Evolutionary conservation across 2,888 invertebrate species (phyloP).

Genomic region (Noctua janthina): DNA sequence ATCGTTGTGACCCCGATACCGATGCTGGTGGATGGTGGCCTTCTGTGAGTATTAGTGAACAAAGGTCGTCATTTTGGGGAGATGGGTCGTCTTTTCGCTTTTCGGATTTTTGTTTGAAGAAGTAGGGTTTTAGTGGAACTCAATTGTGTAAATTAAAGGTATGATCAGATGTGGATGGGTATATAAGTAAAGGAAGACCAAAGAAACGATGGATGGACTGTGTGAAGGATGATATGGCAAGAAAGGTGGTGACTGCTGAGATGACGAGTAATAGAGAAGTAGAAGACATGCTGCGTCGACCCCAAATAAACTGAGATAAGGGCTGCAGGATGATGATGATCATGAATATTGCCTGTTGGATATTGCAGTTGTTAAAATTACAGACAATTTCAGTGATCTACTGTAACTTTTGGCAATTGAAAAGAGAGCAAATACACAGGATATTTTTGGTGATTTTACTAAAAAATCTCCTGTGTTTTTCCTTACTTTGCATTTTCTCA

Average conservation of each 20-base stretch:
- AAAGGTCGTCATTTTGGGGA: constrained; percentile 8
- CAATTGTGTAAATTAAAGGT: background rate
- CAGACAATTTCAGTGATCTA: background rate
- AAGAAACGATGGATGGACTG: no score
- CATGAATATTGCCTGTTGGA: background rate
- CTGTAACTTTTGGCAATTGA: background rate
- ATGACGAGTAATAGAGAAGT: no score
- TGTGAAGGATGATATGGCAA: no score
- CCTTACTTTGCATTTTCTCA: no score
- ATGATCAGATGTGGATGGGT: no score
- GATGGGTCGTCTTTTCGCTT: background rate
- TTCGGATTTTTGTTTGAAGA: background rate
- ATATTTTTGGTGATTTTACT: background rate
- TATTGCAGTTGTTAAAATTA: background rate
- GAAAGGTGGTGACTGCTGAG: no score
- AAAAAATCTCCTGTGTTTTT: background rate
- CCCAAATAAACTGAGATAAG: no score
- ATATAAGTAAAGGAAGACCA: no score
- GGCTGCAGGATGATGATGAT: no score
- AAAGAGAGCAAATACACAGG: background rate
- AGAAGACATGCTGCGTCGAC: no score
- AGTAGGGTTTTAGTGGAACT: background rate
- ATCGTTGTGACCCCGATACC: constrained; percentile 58
- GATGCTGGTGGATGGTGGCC: constrained; percentile 28
- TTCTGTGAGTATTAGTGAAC: constrained; percentile 36